phyloP scores from a whole-genome alignment of 37 sponge, comb jelly and placozoan genomes.

The Haliclona indistincta region DNA sequence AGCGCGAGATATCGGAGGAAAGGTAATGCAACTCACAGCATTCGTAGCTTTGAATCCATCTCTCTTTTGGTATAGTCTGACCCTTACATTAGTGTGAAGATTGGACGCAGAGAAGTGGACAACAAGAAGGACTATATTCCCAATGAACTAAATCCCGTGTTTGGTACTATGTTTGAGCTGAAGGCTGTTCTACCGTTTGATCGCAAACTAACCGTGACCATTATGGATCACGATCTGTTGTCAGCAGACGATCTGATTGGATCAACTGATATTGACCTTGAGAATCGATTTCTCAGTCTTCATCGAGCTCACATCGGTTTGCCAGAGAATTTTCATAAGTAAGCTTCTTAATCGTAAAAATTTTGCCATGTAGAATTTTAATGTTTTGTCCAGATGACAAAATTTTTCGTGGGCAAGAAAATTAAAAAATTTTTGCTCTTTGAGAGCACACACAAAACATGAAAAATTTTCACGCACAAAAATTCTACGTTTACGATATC shows the following conservation, averaged over 20 bases:
- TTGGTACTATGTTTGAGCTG: conserved; percentile 88
- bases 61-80: conserved; percentile 45
- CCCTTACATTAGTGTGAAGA: conserved; percentile 65
- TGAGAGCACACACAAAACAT: too few species aligned
- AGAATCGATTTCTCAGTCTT: conserved; percentile 71
- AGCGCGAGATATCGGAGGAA: conserved; percentile 71
- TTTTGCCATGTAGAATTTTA: background rate
- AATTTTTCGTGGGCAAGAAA: background rate
- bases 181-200: conserved; percentile 66
- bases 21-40: conserved; percentile 26
- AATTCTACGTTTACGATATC: too few species aligned
- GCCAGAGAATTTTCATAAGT: conserved; percentile 28
- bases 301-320: conserved; percentile 74
- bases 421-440: too few species aligned
- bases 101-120: conserved; percentile 61
- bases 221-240: conserved; percentile 60
- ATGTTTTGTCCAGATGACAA: background rate
- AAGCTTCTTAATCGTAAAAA: background rate
- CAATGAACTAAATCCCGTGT: conserved; percentile 72
- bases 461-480: too few species aligned
- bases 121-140: conserved; percentile 82
- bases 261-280: conserved; percentile 81
- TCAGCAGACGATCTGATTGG: conserved; percentile 86
- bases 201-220: conserved; percentile 61
- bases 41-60: background rate